phyloP scores from a whole-genome alignment of 2,113 vertebrate genomes.

The Lepus timidus region DNA sequence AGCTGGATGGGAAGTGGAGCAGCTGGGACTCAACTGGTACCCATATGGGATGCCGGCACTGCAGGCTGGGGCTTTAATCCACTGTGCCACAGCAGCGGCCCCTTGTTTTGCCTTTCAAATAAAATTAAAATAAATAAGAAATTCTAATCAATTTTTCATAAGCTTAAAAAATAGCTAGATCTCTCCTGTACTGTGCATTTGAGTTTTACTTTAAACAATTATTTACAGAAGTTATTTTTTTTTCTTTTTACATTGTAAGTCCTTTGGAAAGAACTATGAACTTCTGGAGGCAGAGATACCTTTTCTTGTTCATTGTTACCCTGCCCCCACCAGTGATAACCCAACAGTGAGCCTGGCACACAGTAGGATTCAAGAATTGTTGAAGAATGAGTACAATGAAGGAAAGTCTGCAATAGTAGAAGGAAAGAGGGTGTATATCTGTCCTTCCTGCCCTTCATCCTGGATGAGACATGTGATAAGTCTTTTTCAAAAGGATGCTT shows the following conservation, averaged over 20 bases:
- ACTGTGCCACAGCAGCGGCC: no score
- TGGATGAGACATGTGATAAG: slow-evolving; percentile 54
- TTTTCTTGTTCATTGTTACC: background rate
- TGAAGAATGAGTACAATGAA: slow-evolving; percentile 50
- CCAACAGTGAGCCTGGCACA: background rate
- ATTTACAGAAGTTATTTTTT: background rate
- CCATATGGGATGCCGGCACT: no score
- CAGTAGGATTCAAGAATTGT: background rate
- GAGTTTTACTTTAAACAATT: background rate
- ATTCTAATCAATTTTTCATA: no score
- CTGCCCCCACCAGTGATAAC: background rate
- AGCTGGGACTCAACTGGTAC: no score
- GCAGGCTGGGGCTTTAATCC: no score
- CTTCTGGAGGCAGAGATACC: slow-evolving; percentile 2
- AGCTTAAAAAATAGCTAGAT: background rate
- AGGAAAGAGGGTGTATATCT: slow-evolving; percentile 53
- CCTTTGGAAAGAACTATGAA: background rate
- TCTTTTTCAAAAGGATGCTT: slow-evolving; percentile 51
- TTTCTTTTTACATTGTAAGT: background rate
- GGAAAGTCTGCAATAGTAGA: slow-evolving; percentile 42
- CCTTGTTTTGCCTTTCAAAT: no score
- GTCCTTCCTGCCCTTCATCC: slow-evolving; percentile 54
- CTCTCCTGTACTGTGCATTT: background rate
- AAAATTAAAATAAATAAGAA: no score
- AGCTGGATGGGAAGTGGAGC: no score